Conservation (phyloP, 2,113 vertebrate genomes). For the Leuciscus idus region DNA sequence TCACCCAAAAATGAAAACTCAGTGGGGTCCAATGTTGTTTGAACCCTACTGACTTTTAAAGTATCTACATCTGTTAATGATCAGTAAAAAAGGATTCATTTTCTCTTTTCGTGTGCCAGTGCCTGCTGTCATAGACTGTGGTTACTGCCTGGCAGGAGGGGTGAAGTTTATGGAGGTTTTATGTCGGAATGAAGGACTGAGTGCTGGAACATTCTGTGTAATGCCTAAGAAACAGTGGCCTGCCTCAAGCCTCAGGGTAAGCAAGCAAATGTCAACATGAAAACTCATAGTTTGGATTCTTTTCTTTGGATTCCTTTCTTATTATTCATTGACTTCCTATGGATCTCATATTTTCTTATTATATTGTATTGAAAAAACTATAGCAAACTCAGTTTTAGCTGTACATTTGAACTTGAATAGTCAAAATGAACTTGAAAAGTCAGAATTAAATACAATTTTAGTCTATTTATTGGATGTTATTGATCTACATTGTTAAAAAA, state of each 20-base stretch:
- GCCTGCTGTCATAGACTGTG: slow-evolving; percentile 83
- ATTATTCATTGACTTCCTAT: background rate
- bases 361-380: background rate
- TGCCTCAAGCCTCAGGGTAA: slow-evolving; percentile 80
- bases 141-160: slow-evolving; percentile 88
- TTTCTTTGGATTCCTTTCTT: background rate
- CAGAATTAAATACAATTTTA: background rate
- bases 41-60: background rate
- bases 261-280: slow-evolving; percentile 23
- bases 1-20: background rate
- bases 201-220: slow-evolving; percentile 83
- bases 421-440: background rate
- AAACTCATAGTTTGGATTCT: background rate
- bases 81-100: background rate
- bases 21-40: background rate
- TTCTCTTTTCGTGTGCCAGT: slow-evolving; percentile 71
- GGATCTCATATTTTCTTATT: background rate
- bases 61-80: background rate
- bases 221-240: slow-evolving; percentile 83
- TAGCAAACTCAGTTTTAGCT: background rate
- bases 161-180: slow-evolving; percentile 75
- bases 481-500: background rate
- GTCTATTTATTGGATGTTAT: background rate
- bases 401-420: background rate
- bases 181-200: slow-evolving; percentile 86